Conservation (phyloP, 2,113 vertebrate species). For the Lepus americanus region DNA sequence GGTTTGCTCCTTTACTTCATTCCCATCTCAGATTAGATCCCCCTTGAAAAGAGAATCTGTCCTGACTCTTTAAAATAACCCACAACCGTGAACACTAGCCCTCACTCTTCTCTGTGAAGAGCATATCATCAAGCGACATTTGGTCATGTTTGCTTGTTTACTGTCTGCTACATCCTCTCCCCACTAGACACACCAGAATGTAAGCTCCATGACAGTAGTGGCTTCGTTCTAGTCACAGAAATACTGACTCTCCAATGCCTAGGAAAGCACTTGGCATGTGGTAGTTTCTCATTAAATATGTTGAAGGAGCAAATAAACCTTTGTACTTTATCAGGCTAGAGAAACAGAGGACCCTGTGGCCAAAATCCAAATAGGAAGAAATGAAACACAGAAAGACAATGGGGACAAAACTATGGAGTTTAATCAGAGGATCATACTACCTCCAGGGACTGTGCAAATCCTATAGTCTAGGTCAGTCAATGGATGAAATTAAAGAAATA, state of each 20-base stretch:
- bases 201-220: background rate
- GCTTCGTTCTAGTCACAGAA: background rate
- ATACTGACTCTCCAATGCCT: background rate
- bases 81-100: background rate
- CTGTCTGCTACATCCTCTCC: background rate
- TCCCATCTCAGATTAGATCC: background rate
- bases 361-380: conserved; percentile 1
- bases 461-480: no score
- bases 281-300: background rate
- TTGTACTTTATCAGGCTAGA: background rate
- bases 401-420: background rate
- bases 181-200: background rate
- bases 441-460: background rate
- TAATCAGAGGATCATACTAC: background rate
- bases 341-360: background rate
- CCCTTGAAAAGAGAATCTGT: background rate
- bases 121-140: background rate
- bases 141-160: no score
- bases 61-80: background rate
- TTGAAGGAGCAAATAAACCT: background rate
- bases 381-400: background rate
- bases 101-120: background rate
- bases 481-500: background rate
- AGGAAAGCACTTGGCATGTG: background rate
- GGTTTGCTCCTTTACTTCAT: background rate